A percentile compares a stretch with the other conserved stretches of the same genome.
Evolutionary conservation across 2,888 invertebrate species (phyloP).

Genomic region (Pyrrhosoma nymphula): DNA sequence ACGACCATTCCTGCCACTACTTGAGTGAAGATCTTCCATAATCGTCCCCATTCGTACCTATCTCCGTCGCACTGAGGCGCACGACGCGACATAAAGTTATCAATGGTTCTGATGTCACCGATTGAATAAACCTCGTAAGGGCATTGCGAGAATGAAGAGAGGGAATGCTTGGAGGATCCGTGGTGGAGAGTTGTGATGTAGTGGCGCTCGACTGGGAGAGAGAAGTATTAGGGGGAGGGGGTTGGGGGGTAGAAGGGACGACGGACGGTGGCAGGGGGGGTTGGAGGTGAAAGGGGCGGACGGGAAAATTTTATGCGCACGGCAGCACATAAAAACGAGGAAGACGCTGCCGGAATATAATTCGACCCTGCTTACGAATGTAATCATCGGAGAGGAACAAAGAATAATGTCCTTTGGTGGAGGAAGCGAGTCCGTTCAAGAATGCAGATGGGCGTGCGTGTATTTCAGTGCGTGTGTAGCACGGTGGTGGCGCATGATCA

Average conservation of each 20-base stretch:
- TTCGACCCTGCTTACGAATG: constrained; percentile 59
- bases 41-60: neutral
- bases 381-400: constrained; percentile 64
- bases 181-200: neutral
- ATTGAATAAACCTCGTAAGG: neutral
- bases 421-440: constrained; percentile 21
- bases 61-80: neutral
- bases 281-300: no score
- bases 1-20: neutral
- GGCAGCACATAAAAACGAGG: constrained; percentile 20
- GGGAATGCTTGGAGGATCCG: neutral
- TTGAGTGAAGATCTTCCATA: neutral
- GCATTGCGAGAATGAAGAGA: neutral
- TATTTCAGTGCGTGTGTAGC: neutral
- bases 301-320: neutral
- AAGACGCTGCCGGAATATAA: constrained; percentile 44
- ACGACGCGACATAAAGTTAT: neutral
- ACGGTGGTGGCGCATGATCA: neutral
- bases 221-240: neutral
- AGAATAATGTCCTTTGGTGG: constrained; percentile 55
- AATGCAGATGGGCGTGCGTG: constrained; percentile 35
- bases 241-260: neutral
- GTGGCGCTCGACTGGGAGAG: neutral
- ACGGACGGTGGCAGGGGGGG: neutral
- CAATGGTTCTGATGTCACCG: neutral